A percentile compares a stretch with the other conserved stretches of the same genome.
These are phyloP conservation scores for Apis cerana DNA, from an alignment of 1,140 invertebrate species.

Conservation along the genomic window DNA sequence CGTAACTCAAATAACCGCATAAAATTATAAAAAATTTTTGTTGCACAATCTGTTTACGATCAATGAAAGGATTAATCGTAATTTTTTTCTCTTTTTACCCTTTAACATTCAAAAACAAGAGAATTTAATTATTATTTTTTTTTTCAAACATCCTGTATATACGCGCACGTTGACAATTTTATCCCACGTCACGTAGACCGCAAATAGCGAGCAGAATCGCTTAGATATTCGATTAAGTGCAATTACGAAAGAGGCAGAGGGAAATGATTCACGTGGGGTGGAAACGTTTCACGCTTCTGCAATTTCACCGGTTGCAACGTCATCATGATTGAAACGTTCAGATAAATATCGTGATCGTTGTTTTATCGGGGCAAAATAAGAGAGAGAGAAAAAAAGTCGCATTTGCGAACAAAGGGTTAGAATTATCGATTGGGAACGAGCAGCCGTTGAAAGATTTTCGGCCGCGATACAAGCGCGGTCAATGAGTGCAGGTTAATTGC, in stretches of 20 bases:
- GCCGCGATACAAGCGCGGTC: neutral
- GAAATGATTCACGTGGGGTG: neutral
- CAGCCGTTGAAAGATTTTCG: neutral
- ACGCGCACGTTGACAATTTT: neutral
- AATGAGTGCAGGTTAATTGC: conserved; percentile 5
- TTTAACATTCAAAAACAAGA: neutral
- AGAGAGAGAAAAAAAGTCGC: neutral
- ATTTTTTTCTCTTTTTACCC: too few relatives aligned
- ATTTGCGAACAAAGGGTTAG: too few relatives aligned
- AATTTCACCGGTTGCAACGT: neutral
- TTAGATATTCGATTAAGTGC: conserved; percentile 17
- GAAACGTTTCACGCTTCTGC: neutral
- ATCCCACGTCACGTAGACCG: neutral
- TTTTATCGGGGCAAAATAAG: neutral
- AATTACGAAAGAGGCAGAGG: neutral
- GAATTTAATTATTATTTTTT: neutral
- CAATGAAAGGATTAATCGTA: too few relatives aligned
- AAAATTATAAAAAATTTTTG: too few relatives aligned
- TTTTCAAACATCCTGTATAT: neutral
- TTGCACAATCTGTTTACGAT: too few relatives aligned
- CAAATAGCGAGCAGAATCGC: neutral
- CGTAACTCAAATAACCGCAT: too few relatives aligned
- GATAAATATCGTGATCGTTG: neutral
- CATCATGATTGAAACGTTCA: neutral
- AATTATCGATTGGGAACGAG: neutral